Evolutionary conservation across 2,113 vertebrate genomes (phyloP).

Genomic region (Rhombomys opimus): DNA sequence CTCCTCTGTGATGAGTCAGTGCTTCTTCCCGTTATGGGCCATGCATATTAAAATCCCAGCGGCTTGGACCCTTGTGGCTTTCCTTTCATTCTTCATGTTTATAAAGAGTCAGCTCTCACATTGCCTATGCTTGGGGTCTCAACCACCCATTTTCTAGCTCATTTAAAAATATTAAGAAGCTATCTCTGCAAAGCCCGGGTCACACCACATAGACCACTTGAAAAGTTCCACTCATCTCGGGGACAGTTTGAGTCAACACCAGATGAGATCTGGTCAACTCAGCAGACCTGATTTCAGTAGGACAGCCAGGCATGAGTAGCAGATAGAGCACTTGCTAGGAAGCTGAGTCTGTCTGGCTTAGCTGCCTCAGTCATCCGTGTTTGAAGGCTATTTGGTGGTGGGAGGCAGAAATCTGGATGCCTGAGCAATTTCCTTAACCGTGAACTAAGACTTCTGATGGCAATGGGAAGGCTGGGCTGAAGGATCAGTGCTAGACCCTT

Average conservation of each 20-base stretch:
- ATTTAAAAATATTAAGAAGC: background rate
- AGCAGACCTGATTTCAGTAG: rapidly evolving
- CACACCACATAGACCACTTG: rapidly evolving
- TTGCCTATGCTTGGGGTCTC: too few relatives aligned
- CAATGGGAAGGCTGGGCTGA: rapidly evolving
- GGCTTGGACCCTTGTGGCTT: background rate
- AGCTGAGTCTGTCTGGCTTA: rapidly evolving
- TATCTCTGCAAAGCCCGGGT: background rate
- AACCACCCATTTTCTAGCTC: background rate
- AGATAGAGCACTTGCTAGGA: rapidly evolving
- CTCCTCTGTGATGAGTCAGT: background rate
- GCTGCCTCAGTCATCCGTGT: rapidly evolving
- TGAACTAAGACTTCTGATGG: rapidly evolving
- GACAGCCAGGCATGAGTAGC: rapidly evolving
- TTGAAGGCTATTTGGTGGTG: rapidly evolving
- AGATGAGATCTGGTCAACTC: rapidly evolving
- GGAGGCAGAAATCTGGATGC: rapidly evolving
- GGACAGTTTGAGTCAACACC: too few relatives aligned
- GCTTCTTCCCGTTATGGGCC: background rate
- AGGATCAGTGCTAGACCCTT: rapidly evolving
- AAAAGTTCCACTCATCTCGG: rapidly evolving
- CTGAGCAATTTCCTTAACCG: background rate
- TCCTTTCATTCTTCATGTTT: rapidly evolving
- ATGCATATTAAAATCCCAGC: background rate
- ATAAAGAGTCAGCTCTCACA: rapidly evolving